These are phyloP conservation scores for Oreotragus oreotragus DNA, from an alignment of 2,113 vertebrate species.

Conservation along the genomic window DNA sequence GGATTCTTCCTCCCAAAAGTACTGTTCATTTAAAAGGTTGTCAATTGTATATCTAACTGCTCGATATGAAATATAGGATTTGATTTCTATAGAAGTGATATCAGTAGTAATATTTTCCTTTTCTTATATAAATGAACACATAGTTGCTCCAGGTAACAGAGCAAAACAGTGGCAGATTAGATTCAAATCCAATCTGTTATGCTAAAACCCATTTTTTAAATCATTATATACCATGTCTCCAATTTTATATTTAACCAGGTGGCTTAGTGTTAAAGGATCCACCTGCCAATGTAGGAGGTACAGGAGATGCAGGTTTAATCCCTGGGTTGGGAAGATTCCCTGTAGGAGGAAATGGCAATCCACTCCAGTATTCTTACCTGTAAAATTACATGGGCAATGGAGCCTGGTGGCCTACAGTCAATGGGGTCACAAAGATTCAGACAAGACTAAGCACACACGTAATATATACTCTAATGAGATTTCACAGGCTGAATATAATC, in stretches of 20 bases:
- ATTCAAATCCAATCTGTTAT: not conserved
- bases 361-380: not conserved
- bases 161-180: not conserved
- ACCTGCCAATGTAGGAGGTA: not conserved
- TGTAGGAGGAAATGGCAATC: not conserved
- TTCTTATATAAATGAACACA: not conserved
- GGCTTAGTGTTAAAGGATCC: not conserved
- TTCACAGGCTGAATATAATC: not conserved
- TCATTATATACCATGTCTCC: not conserved
- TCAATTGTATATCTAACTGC: not conserved
- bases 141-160: not conserved
- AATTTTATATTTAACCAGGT: not conserved
- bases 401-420: not conserved
- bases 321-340: not conserved
- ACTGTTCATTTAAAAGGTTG: not conserved
- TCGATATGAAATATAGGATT: not conserved
- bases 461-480: not conserved
- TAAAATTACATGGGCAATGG: not conserved
- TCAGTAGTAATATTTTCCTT: not conserved
- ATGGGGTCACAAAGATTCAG: not conserved
- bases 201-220: not conserved
- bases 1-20: not conserved
- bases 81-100: not conserved
- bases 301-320: not conserved
- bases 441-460: not conserved